These are phyloP conservation scores for Flabesymbios commensalis DNA, from an alignment of 2,888 invertebrate genomes.

Conservation along the genomic window DNA sequence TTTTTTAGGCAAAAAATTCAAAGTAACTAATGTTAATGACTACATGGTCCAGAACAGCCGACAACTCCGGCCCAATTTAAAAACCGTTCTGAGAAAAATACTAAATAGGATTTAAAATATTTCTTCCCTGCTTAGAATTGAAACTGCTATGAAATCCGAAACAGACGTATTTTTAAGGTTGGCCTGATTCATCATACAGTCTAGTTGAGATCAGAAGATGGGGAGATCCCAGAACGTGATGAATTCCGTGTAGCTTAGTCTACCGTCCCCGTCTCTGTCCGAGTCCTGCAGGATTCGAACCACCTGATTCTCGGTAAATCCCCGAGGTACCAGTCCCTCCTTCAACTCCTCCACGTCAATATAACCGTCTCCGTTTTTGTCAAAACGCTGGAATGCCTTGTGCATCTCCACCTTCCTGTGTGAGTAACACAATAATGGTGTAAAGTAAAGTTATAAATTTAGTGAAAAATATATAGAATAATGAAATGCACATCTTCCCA, in stretches of 20 bases:
- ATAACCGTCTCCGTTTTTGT: constrained; percentile 25
- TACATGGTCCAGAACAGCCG: too few relatives aligned
- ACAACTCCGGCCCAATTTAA: too few relatives aligned
- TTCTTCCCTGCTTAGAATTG: too few relatives aligned
- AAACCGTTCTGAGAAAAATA: too few relatives aligned
- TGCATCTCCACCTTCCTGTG: constrained; percentile 28
- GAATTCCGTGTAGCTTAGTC: constrained; percentile 28
- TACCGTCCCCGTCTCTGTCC: constrained; percentile 28
- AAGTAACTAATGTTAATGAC: too few relatives aligned
- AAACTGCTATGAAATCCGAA: too few relatives aligned
- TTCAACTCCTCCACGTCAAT: constrained; percentile 21
- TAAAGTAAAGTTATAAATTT: neutral
- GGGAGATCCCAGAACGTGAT: constrained; percentile 33
- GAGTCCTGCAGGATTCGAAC: neutral
- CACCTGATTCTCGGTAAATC: constrained; percentile 22
- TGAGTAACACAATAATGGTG: neutral
- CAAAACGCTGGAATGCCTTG: constrained; percentile 27
- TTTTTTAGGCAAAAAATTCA: too few relatives aligned
- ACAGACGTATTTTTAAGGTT: too few relatives aligned
- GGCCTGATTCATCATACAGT: too few relatives aligned
- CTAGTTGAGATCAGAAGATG: constrained; percentile 11
- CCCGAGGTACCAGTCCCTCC: constrained; percentile 24
- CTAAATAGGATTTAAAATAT: too few relatives aligned
- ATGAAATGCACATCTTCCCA: too few relatives aligned
- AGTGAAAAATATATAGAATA: neutral